Conservation (phyloP, 2,888 invertebrate species). For the Eueremaeus valkanovi region DNA sequence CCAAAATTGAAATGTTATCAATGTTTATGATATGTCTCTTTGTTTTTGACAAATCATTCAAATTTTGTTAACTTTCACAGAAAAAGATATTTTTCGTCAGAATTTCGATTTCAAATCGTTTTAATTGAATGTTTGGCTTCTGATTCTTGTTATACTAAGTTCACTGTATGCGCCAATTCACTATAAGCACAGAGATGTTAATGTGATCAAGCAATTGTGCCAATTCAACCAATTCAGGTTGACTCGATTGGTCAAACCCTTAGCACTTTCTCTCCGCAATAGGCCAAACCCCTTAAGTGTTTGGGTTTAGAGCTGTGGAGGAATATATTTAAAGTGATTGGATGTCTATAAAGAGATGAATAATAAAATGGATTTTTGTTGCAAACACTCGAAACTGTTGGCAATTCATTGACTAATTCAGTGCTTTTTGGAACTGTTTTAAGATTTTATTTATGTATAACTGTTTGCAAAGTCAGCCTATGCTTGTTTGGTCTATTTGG, state of each 20-base stretch:
- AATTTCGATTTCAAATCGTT: too few relatives aligned
- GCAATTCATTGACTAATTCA: constrained; percentile 28
- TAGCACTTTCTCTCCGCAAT: constrained; percentile 18
- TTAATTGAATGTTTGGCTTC: too few relatives aligned
- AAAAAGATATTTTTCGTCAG: background rate
- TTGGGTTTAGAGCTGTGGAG: background rate
- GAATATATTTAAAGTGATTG: background rate
- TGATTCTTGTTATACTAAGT: too few relatives aligned
- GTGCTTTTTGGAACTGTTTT: constrained; percentile 19
- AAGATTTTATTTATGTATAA: constrained; percentile 30
- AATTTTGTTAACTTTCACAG: background rate
- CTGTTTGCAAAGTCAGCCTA: constrained; percentile 13
- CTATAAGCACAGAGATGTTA: too few relatives aligned
- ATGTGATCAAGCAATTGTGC: too few relatives aligned
- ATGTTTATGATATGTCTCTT: constrained; percentile 13
- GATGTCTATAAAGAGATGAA: constrained; percentile 8
- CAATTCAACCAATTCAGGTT: too few relatives aligned
- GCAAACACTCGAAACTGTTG: constrained; percentile 11
- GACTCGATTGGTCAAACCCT: constrained; percentile 21
- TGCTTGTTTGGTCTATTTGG: background rate
- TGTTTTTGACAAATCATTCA: constrained; percentile 8
- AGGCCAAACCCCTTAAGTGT: constrained; percentile 23
- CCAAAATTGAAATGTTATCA: background rate
- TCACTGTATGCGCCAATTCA: background rate
- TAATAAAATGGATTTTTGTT: constrained; percentile 15